These are phyloP conservation scores for Marmota flaviventris DNA, from an alignment of 2,113 vertebrate species.

Conservation along the genomic window DNA sequence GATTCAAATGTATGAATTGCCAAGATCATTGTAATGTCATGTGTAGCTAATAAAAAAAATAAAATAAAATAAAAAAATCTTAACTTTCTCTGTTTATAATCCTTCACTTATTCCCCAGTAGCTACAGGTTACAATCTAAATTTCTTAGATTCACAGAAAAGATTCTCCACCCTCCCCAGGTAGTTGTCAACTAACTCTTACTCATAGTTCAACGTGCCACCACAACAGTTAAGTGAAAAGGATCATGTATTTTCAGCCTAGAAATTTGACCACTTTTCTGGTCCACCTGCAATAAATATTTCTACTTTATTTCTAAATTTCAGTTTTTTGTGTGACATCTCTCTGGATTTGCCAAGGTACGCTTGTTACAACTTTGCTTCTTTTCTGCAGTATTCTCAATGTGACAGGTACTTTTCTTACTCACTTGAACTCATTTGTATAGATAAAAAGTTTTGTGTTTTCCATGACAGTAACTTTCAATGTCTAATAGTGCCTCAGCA, in stretches of 20 bases:
- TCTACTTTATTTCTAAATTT: not conserved
- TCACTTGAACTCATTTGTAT: not conserved
- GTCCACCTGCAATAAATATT: not conserved
- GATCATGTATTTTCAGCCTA: not conserved
- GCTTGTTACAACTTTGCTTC: not conserved
- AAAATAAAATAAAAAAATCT: not conserved
- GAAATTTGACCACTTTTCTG: not conserved
- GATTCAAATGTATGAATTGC: not conserved
- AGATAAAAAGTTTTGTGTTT: not conserved
- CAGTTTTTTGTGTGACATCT: not conserved
- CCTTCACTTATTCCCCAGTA: not conserved
- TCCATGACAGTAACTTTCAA: not conserved
- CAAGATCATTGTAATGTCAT: too few species aligned
- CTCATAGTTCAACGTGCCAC: not conserved
- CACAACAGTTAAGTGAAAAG: not conserved
- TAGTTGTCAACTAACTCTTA: not conserved
- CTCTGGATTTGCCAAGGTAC: not conserved
- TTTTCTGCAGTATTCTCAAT: not conserved
- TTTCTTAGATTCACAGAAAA: not conserved
- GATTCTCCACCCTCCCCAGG: not conserved
- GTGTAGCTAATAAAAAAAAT: too few species aligned
- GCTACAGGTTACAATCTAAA: not conserved
- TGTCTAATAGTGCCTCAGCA: not conserved
- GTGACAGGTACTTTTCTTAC: not conserved
- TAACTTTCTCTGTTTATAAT: not conserved